Evolutionary conservation across 2,888 invertebrate species (phyloP), one percentile per base, ranked within the genome.

Genomic region (Drosophila peninsularis): DNA sequence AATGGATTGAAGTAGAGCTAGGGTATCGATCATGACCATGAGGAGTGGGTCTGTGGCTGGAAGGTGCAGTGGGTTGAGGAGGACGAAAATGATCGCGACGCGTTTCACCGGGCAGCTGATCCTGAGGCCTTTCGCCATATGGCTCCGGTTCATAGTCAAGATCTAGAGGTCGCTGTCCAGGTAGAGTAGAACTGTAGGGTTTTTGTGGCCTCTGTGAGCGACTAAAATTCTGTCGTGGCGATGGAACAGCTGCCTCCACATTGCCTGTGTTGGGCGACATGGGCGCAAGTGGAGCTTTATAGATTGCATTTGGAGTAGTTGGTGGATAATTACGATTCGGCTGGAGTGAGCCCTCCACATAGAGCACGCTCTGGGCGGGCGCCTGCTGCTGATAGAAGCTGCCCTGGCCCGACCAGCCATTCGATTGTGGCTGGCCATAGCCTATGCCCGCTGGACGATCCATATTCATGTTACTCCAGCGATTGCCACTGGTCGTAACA

Each of bases 391-490:
- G 72, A 10, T 78, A 78, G 13, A 86, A 80, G 13, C 65, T 77
- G 27, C 84, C 89, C 6, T 81, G 69, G 10, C 85, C 87, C 6
- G 81, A 72, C 90, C 88, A 90, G 32, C 67, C 74, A 17, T 14
- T 45, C 14, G 30, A 24, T 17, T 13, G 27, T 0, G 41, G 30
- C 0, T 54, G 24, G 6, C 11, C 47, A 19, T 67, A 69, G 1
- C 87, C 89, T 24, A 80, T 58, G n/a, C 86, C 83, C 0, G 83
- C 68, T 0, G 91, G 92, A 3, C 92, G 89, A 1, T 88, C 86
- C 74, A 90, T 83, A 32, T 91, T 88, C 91, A 92, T 92, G 21
- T 73, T 80, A 3, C 83, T 73, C 91, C 91, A 91, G 21, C 92
- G 91, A 67, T 90, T 80, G 5, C 78, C 73, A 5, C 52, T 41